Percentiles rank a stretch among this genome's conserved stretches.
Conservation (phyloP, 2,113 vertebrate species). For the Bubo blakistoni region DNA sequence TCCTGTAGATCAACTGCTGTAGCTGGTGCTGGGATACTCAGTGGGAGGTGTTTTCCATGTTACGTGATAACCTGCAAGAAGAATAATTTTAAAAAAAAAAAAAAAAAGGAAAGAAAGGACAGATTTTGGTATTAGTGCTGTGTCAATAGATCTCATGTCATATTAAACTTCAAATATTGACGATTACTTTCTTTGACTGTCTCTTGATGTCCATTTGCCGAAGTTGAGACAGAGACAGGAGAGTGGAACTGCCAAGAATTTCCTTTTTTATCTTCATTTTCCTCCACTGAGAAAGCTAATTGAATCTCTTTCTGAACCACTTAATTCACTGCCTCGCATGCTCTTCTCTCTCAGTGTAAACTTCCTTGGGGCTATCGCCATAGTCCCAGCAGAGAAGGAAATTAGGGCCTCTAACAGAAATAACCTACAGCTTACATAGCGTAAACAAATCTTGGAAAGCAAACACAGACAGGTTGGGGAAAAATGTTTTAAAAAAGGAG, state of each 20-base stretch:
- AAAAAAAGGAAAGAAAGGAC: too few relatives aligned
- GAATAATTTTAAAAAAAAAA: not conserved
- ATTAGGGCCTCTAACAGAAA: conserved; percentile 56
- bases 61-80: not conserved
- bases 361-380: conserved; percentile 46
- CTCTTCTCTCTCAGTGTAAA: conserved; percentile 35
- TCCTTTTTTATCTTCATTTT: conserved; percentile 19
- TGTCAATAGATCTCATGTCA: not conserved
- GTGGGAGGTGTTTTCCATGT: not conserved
- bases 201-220: not conserved
- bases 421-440: conserved; percentile 50
- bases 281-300: conserved; percentile 28
- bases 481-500: not conserved
- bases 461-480: conserved; percentile 51
- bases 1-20: not conserved
- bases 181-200: conserved; percentile 19
- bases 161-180: not conserved
- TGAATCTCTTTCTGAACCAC: conserved; percentile 33
- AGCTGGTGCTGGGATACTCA: not conserved
- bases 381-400: conserved; percentile 51
- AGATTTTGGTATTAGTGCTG: not conserved
- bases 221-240: not conserved
- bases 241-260: not conserved
- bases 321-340: conserved; percentile 59
- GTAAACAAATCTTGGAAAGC: conserved; percentile 59